Percentiles rank a stretch among this genome's conserved stretches.
phyloP scores from a whole-genome alignment of 2,797 vertebrate species.

The Lacerta viridis region DNA sequence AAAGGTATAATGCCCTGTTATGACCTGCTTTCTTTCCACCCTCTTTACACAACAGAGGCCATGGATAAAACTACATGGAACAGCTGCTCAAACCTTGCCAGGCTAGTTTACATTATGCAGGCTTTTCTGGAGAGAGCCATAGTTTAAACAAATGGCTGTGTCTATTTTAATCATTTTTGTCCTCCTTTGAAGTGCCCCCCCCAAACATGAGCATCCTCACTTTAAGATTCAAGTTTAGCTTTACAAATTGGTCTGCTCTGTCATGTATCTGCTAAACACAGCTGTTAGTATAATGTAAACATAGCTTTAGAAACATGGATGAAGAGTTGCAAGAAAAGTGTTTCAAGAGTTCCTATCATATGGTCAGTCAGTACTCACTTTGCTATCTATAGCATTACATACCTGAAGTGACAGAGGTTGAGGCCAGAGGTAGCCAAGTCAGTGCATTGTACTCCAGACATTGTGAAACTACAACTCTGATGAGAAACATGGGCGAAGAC shows the following conservation, averaged over 20 bases:
- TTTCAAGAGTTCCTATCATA: slow-evolving; percentile 83
- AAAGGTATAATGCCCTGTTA: slow-evolving; percentile 65
- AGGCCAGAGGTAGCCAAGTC: too few species aligned
- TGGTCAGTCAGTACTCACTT: slow-evolving; percentile 79
- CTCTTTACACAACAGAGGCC: slow-evolving; percentile 42
- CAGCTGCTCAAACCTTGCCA: slow-evolving; percentile 80
- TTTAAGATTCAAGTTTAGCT: slow-evolving; percentile 81
- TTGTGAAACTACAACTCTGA: too few species aligned
- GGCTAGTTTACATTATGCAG: slow-evolving; percentile 82
- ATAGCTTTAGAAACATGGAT: slow-evolving; percentile 81
- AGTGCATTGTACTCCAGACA: too few species aligned
- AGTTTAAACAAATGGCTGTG: slow-evolving; percentile 87
- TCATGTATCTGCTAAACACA: slow-evolving; percentile 85
- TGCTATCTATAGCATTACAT: slow-evolving; percentile 73
- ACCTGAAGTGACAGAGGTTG: slow-evolving; percentile 62
- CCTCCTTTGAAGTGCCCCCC: slow-evolving; percentile 85
- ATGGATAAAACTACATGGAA: slow-evolving; percentile 75
- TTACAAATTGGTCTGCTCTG: slow-evolving; percentile 85
- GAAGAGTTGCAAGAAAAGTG: slow-evolving; percentile 81
- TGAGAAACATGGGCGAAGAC: slow-evolving; percentile 81
- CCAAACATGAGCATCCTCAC: slow-evolving; percentile 76
- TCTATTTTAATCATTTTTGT: slow-evolving; percentile 88
- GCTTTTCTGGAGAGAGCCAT: slow-evolving; percentile 85
- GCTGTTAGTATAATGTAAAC: slow-evolving; percentile 85
- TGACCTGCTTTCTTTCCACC: slow-evolving; percentile 65